Conservation (phyloP, 2,113 vertebrate genomes). For the Callipepla californica region DNA sequence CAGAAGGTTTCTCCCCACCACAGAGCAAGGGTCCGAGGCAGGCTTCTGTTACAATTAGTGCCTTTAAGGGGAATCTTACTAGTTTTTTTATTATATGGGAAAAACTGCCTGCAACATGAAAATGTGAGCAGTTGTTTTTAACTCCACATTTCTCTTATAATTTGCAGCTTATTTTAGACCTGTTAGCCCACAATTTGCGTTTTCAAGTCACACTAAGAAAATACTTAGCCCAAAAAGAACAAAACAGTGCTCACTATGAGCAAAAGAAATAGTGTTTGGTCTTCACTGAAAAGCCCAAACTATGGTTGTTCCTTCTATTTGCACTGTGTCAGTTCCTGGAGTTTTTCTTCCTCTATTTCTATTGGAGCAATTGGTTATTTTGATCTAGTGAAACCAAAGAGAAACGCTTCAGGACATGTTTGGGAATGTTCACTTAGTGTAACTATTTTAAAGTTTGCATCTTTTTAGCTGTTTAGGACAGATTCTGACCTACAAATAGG, state of each 20-base stretch:
- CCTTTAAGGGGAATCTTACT: neutral
- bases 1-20: neutral
- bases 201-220: neutral
- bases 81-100: neutral
- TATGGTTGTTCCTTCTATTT: no score
- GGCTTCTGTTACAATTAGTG: neutral
- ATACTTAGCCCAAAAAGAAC: neutral
- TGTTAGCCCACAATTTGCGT: neutral
- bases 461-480: neutral
- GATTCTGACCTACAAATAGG: neutral
- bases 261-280: neutral
- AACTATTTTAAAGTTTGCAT: neutral
- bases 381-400: neutral
- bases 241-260: neutral
- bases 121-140: neutral
- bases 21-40: neutral
- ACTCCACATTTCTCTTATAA: neutral
- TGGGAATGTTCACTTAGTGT: neutral
- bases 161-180: neutral
- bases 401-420: neutral
- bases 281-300: neutral
- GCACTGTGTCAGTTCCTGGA: neutral
- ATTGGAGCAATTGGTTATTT: neutral
- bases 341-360: neutral
- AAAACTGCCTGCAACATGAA: neutral